These are phyloP conservation scores for Drosophila aldrichi DNA, from an alignment of 2,888 invertebrate genomes.

Conservation along the genomic window DNA sequence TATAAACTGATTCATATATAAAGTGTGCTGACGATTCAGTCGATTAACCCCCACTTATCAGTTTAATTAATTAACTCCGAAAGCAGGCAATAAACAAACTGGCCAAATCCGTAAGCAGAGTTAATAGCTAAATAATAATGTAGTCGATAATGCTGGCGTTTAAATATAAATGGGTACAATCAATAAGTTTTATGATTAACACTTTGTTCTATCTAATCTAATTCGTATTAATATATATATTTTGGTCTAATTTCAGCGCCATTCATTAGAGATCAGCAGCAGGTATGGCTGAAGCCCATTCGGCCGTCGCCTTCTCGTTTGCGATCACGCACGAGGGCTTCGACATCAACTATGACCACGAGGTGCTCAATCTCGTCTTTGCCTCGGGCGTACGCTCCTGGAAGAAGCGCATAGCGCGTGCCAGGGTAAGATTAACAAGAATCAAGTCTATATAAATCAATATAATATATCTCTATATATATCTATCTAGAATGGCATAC, in stretches of 20 bases:
- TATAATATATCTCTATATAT: background rate
- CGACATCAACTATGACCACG: conserved; percentile 98
- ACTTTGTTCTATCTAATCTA: conserved; percentile 35
- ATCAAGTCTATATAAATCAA: background rate
- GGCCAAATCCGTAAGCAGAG: conserved; percentile 28
- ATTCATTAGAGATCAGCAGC: conserved; percentile 25
- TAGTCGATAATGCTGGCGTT: conserved; percentile 6
- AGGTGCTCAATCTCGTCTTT: conserved; percentile 98
- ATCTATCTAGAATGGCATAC: conserved; percentile 93
- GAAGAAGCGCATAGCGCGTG: conserved; percentile 96
- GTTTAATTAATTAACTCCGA: conserved; percentile 19
- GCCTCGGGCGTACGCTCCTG: conserved; percentile 97
- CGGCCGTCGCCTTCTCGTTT: conserved; percentile 98
- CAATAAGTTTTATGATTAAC: conserved; percentile 13
- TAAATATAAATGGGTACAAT: conserved; percentile 11
- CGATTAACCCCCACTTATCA: conserved; percentile 9
- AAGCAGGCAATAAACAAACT: conserved; percentile 22
- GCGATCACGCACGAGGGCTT: conserved; percentile 99
- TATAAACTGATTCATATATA: background rate
- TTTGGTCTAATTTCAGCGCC: conserved; percentile 28
- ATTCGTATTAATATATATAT: conserved; percentile 2
- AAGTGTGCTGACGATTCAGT: background rate
- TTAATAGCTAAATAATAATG: conserved; percentile 43
- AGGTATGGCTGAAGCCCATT: conserved; percentile 98
- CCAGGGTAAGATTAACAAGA: conserved; percentile 89